These are phyloP conservation scores for Meganola albula DNA, from an alignment of 2,888 invertebrate species.

Conservation along the genomic window DNA sequence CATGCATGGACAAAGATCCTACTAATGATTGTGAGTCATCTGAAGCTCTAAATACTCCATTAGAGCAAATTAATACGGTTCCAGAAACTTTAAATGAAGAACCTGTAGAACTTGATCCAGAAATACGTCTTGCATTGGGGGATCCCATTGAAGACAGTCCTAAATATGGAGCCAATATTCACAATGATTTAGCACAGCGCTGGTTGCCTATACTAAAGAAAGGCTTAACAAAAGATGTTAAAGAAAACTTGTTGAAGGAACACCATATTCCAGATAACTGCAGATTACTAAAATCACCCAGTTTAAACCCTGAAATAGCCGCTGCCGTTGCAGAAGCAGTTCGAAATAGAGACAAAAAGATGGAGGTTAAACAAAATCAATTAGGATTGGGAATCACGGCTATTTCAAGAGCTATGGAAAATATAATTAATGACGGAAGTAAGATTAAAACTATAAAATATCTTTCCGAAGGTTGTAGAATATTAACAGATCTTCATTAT, in stretches of 20 bases:
- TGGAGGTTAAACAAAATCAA: slow-evolving; percentile 7
- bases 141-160: slow-evolving; percentile 1
- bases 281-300: slow-evolving; percentile 5
- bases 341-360: slow-evolving; percentile 8
- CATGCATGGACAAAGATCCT: no score
- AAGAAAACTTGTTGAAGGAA: slow-evolving; percentile 3
- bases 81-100: no score
- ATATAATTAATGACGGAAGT: slow-evolving; percentile 1
- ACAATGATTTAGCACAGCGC: neutral
- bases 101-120: no score
- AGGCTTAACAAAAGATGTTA: slow-evolving; percentile 3
- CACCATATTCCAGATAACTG: slow-evolving; percentile 6
- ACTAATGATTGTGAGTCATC: no score
- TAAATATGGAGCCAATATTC: no score
- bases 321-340: slow-evolving; percentile 7
- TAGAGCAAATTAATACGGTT: no score
- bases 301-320: slow-evolving; percentile 6
- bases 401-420: slow-evolving; percentile 5
- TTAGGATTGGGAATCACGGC: slow-evolving; percentile 6
- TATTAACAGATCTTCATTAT: slow-evolving; percentile 4
- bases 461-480: slow-evolving; percentile 4
- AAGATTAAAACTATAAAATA: slow-evolving; percentile 6
- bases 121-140: neutral
- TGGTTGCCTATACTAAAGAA: slow-evolving; percentile 3
- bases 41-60: no score